Percentiles rank a stretch among this genome's conserved stretches.
Evolutionary conservation across 2,888 invertebrate species (phyloP).

Genomic region (Liopterus haemorrhoidalis): DNA sequence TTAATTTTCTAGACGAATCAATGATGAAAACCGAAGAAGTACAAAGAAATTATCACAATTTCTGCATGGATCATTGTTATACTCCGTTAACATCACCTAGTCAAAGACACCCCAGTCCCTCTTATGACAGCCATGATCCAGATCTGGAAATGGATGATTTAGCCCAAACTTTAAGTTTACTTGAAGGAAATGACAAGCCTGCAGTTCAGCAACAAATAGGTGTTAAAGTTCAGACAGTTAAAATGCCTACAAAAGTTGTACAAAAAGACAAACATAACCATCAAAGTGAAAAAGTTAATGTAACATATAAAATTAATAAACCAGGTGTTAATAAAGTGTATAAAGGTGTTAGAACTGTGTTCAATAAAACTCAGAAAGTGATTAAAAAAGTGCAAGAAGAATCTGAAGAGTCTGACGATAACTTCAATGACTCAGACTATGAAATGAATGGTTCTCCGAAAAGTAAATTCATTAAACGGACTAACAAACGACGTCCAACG

Average conservation of each 20-base stretch:
- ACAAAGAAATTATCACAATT: constrained; percentile 48
- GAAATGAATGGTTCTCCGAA: constrained; percentile 38
- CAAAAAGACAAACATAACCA: constrained; percentile 17
- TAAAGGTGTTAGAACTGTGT: constrained; percentile 18
- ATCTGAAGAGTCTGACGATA: constrained; percentile 42
- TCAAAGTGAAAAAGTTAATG: constrained; percentile 14
- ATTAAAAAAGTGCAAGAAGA: constrained; percentile 36
- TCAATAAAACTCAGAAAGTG: constrained; percentile 17
- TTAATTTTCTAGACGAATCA: constrained; percentile 23
- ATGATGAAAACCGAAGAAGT: constrained; percentile 49
- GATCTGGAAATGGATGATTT: constrained; percentile 39
- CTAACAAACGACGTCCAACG: constrained; percentile 31
- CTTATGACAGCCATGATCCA: constrained; percentile 28
- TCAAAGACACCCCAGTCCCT: constrained; percentile 41
- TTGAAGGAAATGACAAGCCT: constrained; percentile 37
- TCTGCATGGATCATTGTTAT: constrained; percentile 76
- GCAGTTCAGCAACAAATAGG: constrained; percentile 6
- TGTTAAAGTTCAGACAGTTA: constrained; percentile 7
- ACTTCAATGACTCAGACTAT: constrained; percentile 51
- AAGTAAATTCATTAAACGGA: constrained; percentile 33
- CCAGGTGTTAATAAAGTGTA: constrained; percentile 17
- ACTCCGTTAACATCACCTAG: constrained; percentile 64
- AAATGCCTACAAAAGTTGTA: constrained; percentile 27
- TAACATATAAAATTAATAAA: constrained; percentile 21
- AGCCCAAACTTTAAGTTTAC: constrained; percentile 42